Evolutionary conservation across 2,888 invertebrate genomes (phyloP).

Genomic region (Athetis lepigone): DNA sequence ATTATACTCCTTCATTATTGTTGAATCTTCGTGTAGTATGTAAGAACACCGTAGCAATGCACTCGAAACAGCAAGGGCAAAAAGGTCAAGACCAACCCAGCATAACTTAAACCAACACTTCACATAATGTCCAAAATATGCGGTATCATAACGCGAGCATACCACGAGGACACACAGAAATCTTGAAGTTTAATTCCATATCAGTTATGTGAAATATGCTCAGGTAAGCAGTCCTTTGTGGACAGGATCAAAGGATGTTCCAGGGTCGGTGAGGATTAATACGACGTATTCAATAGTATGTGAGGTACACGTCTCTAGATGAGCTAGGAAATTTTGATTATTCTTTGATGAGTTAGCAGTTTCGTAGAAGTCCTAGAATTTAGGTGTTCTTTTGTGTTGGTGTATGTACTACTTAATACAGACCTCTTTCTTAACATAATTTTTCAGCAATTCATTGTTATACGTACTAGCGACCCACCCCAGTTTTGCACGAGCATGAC

Average conservation of each 20-base stretch:
- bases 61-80: not conserved
- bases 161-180: constrained; percentile 28
- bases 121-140: constrained; percentile 22
- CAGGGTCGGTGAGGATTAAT: constrained; percentile 62
- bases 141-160: constrained; percentile 33
- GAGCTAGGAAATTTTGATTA: constrained; percentile 5
- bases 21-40: no score
- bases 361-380: not conserved
- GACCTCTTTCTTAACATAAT: no score
- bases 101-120: constrained; percentile 9
- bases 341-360: not conserved
- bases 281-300: constrained; percentile 58
- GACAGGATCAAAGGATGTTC: constrained; percentile 65
- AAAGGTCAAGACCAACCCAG: constrained; percentile 17
- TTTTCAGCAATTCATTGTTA: no score
- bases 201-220: constrained; percentile 63
- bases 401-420: no score
- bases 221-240: constrained; percentile 65
- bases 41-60: no score
- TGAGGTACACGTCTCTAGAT: constrained; percentile 42
- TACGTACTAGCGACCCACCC: no score
- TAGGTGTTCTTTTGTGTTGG: not conserved
- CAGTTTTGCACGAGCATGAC: no score
- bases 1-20: no score
- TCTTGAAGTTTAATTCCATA: constrained; percentile 60